Percentiles rank a stretch among this genome's conserved stretches.
phyloP scores from a whole-genome alignment of 2,113 vertebrate species.

The Dunckerocampus dactyliophorus region DNA sequence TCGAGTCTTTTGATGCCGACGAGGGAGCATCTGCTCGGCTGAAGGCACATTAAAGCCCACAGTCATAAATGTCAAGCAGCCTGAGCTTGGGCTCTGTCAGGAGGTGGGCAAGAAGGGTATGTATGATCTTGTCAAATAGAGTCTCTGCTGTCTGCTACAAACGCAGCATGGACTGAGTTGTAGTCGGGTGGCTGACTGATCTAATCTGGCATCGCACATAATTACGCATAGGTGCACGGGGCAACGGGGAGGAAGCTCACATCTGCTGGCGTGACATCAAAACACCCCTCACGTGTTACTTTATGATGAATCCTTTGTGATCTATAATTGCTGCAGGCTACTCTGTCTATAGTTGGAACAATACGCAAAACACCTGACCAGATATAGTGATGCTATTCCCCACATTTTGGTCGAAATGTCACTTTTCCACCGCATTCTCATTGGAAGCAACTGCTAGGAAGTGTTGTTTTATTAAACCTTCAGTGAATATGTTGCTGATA shows the following conservation, averaged over 20 bases:
- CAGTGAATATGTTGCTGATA: conserved; percentile 28
- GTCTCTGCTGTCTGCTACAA: not conserved
- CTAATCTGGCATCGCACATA: conserved; percentile 1
- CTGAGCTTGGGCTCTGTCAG: conserved; percentile 8
- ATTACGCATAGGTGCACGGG: conserved; percentile 3
- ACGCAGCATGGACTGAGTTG: not conserved
- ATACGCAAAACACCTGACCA: not conserved
- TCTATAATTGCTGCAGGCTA: not conserved
- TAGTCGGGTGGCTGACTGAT: not conserved
- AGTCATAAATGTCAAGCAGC: conserved; percentile 16
- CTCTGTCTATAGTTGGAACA: not conserved
- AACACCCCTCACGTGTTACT: not conserved
- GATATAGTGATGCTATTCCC: not conserved
- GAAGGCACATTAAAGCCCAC: conserved; percentile 8
- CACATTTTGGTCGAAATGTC: not conserved
- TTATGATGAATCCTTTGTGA: not conserved
- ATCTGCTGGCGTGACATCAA: not conserved
- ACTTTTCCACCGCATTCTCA: not conserved
- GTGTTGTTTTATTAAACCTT: conserved; percentile 29
- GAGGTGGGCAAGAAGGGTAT: conserved; percentile 6
- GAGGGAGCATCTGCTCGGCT: conserved; percentile 5
- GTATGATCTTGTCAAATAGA: conserved; percentile 8
- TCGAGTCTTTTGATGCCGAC: conserved; percentile 8
- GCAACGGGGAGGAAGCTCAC: conserved; percentile 1
- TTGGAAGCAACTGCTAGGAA: not conserved